These are phyloP conservation scores for Stichopus chloronotus DNA, from an alignment of 35 echinoderm and acorn worm genomes.

Conservation along the genomic window DNA sequence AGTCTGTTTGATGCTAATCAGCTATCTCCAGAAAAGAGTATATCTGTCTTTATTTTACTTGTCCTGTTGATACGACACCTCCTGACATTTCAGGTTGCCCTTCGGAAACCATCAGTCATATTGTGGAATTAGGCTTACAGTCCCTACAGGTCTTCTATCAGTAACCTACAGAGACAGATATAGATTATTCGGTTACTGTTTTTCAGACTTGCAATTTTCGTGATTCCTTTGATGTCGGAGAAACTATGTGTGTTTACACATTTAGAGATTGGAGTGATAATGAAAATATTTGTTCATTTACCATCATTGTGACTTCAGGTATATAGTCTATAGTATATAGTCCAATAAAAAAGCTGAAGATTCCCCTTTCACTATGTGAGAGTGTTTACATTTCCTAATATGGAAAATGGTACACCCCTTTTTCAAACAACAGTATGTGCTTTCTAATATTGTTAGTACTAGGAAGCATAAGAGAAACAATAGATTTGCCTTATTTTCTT, in stretches of 20 bases:
- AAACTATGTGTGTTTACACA: constrained; percentile 62
- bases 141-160: background rate
- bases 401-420: no score
- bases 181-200: constrained; percentile 3
- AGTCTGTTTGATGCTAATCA: no score
- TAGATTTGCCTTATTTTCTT: no score
- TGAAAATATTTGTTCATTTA: background rate
- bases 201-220: constrained; percentile 35
- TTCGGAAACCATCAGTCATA: background rate
- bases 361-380: no score
- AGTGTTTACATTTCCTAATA: no score
- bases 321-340: no score
- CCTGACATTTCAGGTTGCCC: background rate
- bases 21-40: no score
- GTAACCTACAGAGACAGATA: background rate
- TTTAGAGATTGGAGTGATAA: constrained; percentile 63
- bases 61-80: background rate
- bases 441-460: no score
- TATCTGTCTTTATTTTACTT: no score
- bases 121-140: background rate
- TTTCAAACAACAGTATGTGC: no score
- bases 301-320: constrained; percentile 50
- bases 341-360: no score
- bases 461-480: no score
- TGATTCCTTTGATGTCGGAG: constrained; percentile 34